These are phyloP conservation scores for Periphyllus acericola DNA, from an alignment of 2,888 invertebrate species.

Conservation along the genomic window DNA sequence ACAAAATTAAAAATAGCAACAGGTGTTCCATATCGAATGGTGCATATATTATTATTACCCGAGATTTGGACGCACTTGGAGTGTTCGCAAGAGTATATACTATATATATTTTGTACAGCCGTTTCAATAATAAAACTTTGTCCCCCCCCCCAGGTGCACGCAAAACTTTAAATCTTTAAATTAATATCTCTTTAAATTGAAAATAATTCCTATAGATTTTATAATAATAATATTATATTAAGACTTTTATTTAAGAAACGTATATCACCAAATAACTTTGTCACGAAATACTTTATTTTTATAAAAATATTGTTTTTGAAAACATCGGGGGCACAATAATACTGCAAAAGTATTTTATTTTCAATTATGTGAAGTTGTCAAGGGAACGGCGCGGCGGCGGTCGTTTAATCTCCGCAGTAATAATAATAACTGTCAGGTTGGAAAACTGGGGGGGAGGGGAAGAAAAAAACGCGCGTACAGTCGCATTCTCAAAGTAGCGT, in stretches of 20 bases:
- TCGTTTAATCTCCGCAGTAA: slow-evolving; percentile 8
- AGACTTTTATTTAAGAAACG: background rate
- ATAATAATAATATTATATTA: background rate
- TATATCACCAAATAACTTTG: background rate
- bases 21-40: no score
- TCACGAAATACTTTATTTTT: background rate
- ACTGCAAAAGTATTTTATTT: background rate
- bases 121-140: no score
- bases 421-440: slow-evolving; percentile 13
- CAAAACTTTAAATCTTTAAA: no score
- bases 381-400: background rate
- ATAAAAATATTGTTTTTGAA: background rate
- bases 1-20: no score
- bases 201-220: no score
- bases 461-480: background rate
- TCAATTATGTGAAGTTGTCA: background rate
- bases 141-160: no score
- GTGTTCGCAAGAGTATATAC: no score
- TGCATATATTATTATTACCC: no score
- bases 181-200: no score
- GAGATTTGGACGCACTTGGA: no score
- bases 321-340: background rate
- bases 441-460: background rate
- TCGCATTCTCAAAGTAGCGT: background rate
- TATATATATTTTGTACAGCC: no score